Percentiles rank a stretch among this genome's conserved stretches.
phyloP scores from a whole-genome alignment of 2,888 invertebrate species.

The Mimumesa dahlbomi region DNA sequence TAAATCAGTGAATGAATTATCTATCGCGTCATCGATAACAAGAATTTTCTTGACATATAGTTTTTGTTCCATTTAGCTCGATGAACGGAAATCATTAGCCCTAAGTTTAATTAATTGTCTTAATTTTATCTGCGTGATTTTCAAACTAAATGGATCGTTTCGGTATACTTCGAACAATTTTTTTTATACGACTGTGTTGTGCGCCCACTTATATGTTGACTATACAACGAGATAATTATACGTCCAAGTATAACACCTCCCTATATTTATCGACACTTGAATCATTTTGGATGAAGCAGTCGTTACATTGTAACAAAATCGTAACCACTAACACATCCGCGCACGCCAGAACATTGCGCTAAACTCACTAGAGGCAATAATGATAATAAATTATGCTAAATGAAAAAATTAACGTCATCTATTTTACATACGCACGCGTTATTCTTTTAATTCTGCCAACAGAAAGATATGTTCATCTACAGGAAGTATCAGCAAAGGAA shows the following conservation, averaged over 20 bases:
- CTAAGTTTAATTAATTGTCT: too few relatives aligned
- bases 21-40: too few relatives aligned
- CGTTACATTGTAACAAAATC: constrained; percentile 8
- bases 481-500: constrained; percentile 13
- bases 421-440: constrained; percentile 6
- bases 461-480: constrained; percentile 5
- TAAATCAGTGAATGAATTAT: too few relatives aligned
- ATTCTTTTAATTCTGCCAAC: not conserved
- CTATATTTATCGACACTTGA: not conserved
- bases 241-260: too few relatives aligned
- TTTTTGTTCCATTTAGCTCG: too few relatives aligned
- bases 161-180: constrained; percentile 1
- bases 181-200: constrained; percentile 29
- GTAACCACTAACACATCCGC: not conserved
- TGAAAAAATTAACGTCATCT: constrained; percentile 22
- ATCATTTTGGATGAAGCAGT: constrained; percentile 7
- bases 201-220: too few relatives aligned
- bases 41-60: too few relatives aligned
- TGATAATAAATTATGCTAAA: constrained; percentile 61
- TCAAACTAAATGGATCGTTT: not conserved
- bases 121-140: not conserved
- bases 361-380: constrained; percentile 54
- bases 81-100: too few relatives aligned
- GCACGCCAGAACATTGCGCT: constrained; percentile 17
- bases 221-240: constrained; percentile 13